Base-by-base conservation (phyloP, 2,888 invertebrate species). In the Bruchidius siliquastri region DNA sequence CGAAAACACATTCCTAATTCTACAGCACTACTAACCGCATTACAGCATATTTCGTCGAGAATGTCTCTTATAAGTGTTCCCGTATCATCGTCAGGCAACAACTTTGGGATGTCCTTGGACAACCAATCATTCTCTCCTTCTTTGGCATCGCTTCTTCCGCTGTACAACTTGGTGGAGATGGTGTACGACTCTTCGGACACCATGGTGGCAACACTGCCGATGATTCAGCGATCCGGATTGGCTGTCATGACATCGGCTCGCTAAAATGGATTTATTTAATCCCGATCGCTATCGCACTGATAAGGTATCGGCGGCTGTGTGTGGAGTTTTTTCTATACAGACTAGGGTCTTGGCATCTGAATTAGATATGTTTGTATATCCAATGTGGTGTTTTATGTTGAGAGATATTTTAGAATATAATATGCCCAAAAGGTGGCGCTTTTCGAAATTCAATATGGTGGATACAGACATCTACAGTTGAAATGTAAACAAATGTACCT, bases 1-100 rank as follows among this genome's bases (percentile, higher is more conserved):
- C 49, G 49, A 49, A 6, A 6, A 30, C 30, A 30, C 3, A 30
- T 30, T 30, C 8, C 30, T 8, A 30, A 4, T 49, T 49, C 49
- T 49, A 49, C 49, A 3, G 49, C 10, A 49, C 49, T 49, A 49
- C 49, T 49, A 73, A 80, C 71, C 66, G 79, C 82, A 72, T 73
- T 77, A 72, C 79, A 80, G 74, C 79, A 78, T 68, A 82, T 77
- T 74, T 81, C 80, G 20, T 74, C 67, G 21, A 82, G 68, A 21
- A 82, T 70, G 22, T 72, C 76, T 22, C 72, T 69, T 22, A 82
- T 72, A 72, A 80, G 79, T 6, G 22, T 21, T 21, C 73, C 74
- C 21, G 68, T 76, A 32, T 74, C 73, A 75, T 79, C 76, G 72
- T 73, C 73, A 70, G 22, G 72, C 32, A 78, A 76, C 79, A 79